These are phyloP conservation scores for Ganaspis brasiliensis DNA, from an alignment of 2,888 invertebrate species.

Conservation along the genomic window DNA sequence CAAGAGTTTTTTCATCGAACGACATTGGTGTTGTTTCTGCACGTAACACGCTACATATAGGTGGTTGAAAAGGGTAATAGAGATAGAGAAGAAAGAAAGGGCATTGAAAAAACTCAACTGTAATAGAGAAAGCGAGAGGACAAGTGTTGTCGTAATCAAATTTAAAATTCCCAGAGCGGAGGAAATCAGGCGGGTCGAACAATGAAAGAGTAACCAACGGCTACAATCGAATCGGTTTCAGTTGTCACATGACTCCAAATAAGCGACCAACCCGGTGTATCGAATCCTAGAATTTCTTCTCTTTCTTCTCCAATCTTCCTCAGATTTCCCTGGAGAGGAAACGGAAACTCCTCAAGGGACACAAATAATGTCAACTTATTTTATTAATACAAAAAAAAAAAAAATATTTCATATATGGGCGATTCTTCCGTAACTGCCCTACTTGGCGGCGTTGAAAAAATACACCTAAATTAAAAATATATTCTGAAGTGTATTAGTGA, in stretches of 20 bases:
- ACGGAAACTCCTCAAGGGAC: slow-evolving; percentile 38
- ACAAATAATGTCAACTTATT: slow-evolving; percentile 32
- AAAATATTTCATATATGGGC: no score
- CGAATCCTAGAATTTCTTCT: slow-evolving; percentile 52
- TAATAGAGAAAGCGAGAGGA: slow-evolving; percentile 49
- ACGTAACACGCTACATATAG: slow-evolving; percentile 36
- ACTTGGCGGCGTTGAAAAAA: no score
- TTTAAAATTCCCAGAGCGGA: slow-evolving; percentile 74
- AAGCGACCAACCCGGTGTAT: slow-evolving; percentile 65
- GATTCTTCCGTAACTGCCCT: no score
- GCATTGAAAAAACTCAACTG: slow-evolving; percentile 48
- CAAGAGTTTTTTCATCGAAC: slow-evolving; percentile 70
- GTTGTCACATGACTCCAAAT: slow-evolving; percentile 73
- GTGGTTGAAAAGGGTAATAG: slow-evolving; percentile 59
- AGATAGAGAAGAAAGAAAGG: slow-evolving; percentile 54
- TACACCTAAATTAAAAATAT: no score
- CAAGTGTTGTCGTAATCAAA: slow-evolving; percentile 71
- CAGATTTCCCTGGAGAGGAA: slow-evolving; percentile 61
- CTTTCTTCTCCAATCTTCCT: slow-evolving; percentile 52
- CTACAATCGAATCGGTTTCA: slow-evolving; percentile 71
- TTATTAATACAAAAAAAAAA: slow-evolving; percentile 15
- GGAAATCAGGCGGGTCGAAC: slow-evolving; percentile 63
- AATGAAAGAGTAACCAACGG: slow-evolving; percentile 75
- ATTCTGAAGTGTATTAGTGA: no score
- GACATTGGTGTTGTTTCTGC: slow-evolving; percentile 21